Evolutionary conservation across 2,797 vertebrate genomes (phyloP).

Genomic region (Diplodus sargus): DNA sequence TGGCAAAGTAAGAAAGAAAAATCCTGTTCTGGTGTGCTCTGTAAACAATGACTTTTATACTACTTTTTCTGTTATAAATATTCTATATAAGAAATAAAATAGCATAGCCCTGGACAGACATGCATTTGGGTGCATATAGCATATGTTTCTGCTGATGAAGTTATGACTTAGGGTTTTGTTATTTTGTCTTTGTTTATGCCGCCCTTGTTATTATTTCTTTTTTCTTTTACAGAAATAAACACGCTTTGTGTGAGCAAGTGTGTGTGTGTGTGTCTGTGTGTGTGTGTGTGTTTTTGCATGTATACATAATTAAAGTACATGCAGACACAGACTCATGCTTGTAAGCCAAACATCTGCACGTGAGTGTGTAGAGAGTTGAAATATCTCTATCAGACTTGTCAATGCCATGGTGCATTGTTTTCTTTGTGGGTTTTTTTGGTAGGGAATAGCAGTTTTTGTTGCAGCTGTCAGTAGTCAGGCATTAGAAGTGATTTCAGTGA

Average conservation of each 20-base stretch:
- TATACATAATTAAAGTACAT: neutral
- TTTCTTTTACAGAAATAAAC: neutral
- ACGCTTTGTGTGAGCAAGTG: neutral
- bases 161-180: neutral
- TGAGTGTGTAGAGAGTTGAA: conserved; percentile 28
- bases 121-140: neutral
- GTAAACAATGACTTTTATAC: neutral
- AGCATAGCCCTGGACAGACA: too few relatives aligned
- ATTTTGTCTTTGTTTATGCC: conserved; percentile 15
- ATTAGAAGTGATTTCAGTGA: conserved; percentile 68
- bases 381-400: conserved; percentile 52
- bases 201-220: neutral
- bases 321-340: neutral
- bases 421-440: conserved; percentile 26
- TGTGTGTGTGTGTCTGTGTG: too few relatives aligned
- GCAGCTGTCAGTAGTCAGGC: conserved; percentile 70
- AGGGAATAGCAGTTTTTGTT: conserved; percentile 65
- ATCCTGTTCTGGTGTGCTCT: neutral
- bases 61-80: neutral
- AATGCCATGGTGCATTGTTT: conserved; percentile 54
- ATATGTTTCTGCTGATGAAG: neutral
- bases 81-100: neutral
- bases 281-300: neutral
- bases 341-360: conserved; percentile 24
- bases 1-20: neutral